Evolutionary conservation across 2,113 vertebrate species (phyloP), one percentile per base, ranked within the genome.

Genomic region (Morone saxatilis): DNA sequence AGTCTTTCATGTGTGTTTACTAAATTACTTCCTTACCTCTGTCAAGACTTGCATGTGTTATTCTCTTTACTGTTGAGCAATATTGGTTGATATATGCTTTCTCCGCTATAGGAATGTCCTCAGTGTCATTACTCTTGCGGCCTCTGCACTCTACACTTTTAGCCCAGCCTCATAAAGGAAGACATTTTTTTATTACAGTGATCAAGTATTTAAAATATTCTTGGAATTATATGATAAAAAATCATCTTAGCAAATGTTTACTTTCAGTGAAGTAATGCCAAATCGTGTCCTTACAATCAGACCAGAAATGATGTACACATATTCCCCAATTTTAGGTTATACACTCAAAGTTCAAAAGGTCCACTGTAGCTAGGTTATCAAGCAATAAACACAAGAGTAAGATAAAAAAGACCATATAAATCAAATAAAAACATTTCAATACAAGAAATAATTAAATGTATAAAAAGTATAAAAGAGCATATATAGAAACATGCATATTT

Each of bases 31-130:
- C 16, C 4, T 62, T 50, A 16, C 16, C 72, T 47, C 60, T 65
- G 45, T 72, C 67, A 71, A 54, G 9, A 57, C 36, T 78, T 68
- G 13, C 12, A 8, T 47, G n/a, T 61, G 61, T 11, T 63, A 61
- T 71, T 78, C 17, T 69, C 17, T 7, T 61, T 31, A 41, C 13
- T 36, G 22, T 25, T 60, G 17, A 22, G 9, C 41, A 60, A 62
- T 20, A 71, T 14, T 65, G 53, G 7, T n/a, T 74, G 53, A 80
- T 65, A 11, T 71, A 16, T 65, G 54, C 4, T 60, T 77, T 53
- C 25, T 13, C 45, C 4, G 45, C 12, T 14, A 0, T 13, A 4
- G 13, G 45, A 47, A 47, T 47, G 45, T 47, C 13, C 13, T 13
- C 45, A 47, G 13, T 47, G 31, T 31, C 31, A 31, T 1, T 31